A percentile compares a stretch with the other conserved stretches of the same genome.
Evolutionary conservation across 2,797 vertebrate species (phyloP).

Genomic region (Rhinoraja longicauda): DNA sequence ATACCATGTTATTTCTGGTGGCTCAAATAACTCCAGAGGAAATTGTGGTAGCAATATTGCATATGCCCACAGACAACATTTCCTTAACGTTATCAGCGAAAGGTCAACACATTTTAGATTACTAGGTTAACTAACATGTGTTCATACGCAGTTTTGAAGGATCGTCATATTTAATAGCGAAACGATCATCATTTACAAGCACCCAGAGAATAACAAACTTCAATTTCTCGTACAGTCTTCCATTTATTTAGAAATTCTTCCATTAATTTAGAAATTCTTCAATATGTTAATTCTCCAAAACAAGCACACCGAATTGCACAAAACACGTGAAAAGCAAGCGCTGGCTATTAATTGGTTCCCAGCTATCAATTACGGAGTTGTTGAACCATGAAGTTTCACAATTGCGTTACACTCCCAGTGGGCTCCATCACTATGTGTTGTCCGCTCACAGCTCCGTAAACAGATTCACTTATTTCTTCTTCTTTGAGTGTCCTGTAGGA

Average conservation of each 20-base stretch:
- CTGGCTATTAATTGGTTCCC: neutral
- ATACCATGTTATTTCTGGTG: neutral
- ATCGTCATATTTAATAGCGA: neutral
- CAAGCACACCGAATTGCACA: neutral
- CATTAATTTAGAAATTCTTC: neutral
- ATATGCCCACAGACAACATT: neutral
- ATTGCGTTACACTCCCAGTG: neutral
- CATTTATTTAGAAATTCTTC: neutral
- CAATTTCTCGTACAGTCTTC: neutral
- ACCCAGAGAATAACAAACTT: neutral
- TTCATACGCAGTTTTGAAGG: neutral
- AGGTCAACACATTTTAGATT: neutral
- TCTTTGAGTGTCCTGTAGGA: constrained; percentile 84
- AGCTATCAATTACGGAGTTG: neutral
- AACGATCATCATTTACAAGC: neutral
- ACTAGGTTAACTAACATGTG: no score
- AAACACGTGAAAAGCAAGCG: neutral
- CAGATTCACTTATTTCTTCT: constrained; percentile 72
- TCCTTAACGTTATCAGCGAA: neutral
- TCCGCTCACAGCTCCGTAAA: constrained; percentile 79
- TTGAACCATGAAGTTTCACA: neutral
- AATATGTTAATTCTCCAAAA: neutral
- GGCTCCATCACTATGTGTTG: constrained; percentile 46
- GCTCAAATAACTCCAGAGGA: neutral
- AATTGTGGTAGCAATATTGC: neutral